Percentiles rank a stretch among this genome's conserved stretches.
Conservation (phyloP, 2,888 invertebrate genomes). For the Megastigmus dorsalis region DNA sequence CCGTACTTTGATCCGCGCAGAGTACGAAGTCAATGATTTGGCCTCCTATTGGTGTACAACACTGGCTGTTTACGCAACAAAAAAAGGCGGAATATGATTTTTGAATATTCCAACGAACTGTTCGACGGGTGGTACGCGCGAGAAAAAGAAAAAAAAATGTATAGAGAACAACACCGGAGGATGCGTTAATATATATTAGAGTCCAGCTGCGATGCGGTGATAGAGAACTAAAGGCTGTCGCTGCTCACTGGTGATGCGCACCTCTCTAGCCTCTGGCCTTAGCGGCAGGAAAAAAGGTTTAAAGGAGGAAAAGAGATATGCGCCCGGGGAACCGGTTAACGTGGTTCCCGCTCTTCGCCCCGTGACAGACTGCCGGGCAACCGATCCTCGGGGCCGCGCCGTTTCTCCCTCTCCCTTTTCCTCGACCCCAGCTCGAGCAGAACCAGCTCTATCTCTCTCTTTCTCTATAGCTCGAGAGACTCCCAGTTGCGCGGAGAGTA, state of each 20-base stretch:
- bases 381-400: constrained; percentile 47
- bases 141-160: too few relatives aligned
- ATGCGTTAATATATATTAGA: too few relatives aligned
- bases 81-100: too few relatives aligned
- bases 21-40: too few relatives aligned
- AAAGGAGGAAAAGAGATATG: background rate
- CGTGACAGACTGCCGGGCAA: constrained; percentile 71
- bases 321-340: constrained; percentile 70
- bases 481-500: constrained; percentile 45
- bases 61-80: too few relatives aligned
- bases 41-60: too few relatives aligned
- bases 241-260: background rate
- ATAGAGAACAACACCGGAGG: too few relatives aligned
- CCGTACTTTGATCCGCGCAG: too few relatives aligned
- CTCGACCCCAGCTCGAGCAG: constrained; percentile 58
- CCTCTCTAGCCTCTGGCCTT: constrained; percentile 3
- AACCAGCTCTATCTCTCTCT: constrained; percentile 29
- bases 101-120: too few relatives aligned
- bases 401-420: constrained; percentile 58
- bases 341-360: constrained; percentile 74
- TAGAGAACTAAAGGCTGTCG: too few relatives aligned
- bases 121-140: background rate
- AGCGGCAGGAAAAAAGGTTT: background rate
- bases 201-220: background rate
- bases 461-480: constrained; percentile 55